phyloP scores from a whole-genome alignment of 2,888 invertebrate genomes.

The Perizoma flavofasciatum region DNA sequence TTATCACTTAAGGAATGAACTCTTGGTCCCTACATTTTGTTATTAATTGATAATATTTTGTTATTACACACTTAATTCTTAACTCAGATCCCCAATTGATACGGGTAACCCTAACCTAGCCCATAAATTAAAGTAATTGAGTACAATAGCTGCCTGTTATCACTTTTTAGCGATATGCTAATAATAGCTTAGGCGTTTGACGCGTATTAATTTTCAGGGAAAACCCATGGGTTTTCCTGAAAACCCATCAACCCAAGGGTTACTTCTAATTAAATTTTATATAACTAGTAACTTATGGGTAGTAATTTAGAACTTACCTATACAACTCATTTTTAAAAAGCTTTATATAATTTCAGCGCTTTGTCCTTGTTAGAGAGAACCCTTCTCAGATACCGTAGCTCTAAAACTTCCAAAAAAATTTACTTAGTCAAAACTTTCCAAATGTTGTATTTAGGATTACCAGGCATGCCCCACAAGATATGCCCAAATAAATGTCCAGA shows the following conservation, averaged over 20 bases:
- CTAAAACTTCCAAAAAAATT: no score
- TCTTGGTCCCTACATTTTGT: slow-evolving; percentile 44
- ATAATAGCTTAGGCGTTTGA: slow-evolving; percentile 4
- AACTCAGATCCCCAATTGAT: slow-evolving; percentile 1
- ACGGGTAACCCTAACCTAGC: slow-evolving; percentile 7
- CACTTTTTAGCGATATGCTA: slow-evolving; percentile 5
- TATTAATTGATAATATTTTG: slow-evolving; percentile 30
- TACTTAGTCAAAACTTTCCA: no score
- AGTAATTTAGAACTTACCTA: no score
- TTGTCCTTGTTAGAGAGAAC: no score
- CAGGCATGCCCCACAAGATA: no score
- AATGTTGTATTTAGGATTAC: no score
- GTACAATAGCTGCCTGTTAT: slow-evolving; percentile 4
- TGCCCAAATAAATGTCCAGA: no score
- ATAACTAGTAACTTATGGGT: no score
- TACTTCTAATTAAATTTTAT: no score
- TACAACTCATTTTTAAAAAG: no score
- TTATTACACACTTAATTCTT: no score
- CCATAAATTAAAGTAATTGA: slow-evolving; percentile 8
- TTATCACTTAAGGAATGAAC: slow-evolving; percentile 47
- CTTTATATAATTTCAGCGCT: no score
- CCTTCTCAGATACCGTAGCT: background rate
- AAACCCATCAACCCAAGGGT: slow-evolving; percentile 9
- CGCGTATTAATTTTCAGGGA: slow-evolving; percentile 11
- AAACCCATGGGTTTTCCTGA: slow-evolving; percentile 27